These are phyloP conservation scores for Drosophila quadrilineata DNA, from an alignment of 1,140 invertebrate genomes.

Conservation along the genomic window DNA sequence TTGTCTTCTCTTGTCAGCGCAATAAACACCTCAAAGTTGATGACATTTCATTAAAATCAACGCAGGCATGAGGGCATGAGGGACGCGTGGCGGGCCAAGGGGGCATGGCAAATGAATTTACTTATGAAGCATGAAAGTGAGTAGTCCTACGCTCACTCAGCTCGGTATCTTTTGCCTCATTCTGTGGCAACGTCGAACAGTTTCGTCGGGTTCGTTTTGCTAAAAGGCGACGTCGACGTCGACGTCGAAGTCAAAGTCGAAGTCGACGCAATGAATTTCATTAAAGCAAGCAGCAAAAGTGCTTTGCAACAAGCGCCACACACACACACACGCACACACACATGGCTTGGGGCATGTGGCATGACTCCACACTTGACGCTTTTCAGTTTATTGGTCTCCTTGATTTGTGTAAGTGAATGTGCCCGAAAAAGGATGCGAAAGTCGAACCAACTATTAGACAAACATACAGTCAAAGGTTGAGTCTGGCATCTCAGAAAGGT, in stretches of 20 bases:
- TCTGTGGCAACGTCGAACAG: slow-evolving; percentile 47
- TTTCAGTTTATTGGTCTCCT: slow-evolving; percentile 67
- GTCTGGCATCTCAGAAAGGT: too few relatives aligned
- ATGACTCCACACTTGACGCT: slow-evolving; percentile 26
- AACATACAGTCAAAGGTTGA: slow-evolving; percentile 12
- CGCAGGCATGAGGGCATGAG: slow-evolving; percentile 20
- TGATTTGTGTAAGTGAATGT: slow-evolving; percentile 73
- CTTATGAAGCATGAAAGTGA: slow-evolving; percentile 78
- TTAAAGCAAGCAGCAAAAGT: slow-evolving; percentile 72
- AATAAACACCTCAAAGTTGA: slow-evolving; percentile 80
- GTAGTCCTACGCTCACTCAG: slow-evolving; percentile 48
- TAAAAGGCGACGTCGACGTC: slow-evolving; percentile 35
- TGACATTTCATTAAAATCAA: slow-evolving; percentile 79
- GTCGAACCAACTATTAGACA: too few relatives aligned
- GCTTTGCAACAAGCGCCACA: slow-evolving; percentile 41
- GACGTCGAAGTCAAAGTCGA: neutral
- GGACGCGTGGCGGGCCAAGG: neutral
- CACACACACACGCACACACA: slow-evolving; percentile 22
- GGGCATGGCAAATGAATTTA: slow-evolving; percentile 71
- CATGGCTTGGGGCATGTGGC: too few relatives aligned
- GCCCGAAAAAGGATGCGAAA: slow-evolving; percentile 28
- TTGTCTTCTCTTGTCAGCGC: slow-evolving; percentile 59
- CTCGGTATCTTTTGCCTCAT: neutral
- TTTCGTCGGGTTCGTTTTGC: slow-evolving; percentile 76
- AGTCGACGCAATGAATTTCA: slow-evolving; percentile 68